Percentiles rank a stretch among this genome's conserved stretches.
These are phyloP conservation scores for Triplophysa tibetana DNA, from an alignment of 2,113 vertebrate species.

Conservation along the genomic window DNA sequence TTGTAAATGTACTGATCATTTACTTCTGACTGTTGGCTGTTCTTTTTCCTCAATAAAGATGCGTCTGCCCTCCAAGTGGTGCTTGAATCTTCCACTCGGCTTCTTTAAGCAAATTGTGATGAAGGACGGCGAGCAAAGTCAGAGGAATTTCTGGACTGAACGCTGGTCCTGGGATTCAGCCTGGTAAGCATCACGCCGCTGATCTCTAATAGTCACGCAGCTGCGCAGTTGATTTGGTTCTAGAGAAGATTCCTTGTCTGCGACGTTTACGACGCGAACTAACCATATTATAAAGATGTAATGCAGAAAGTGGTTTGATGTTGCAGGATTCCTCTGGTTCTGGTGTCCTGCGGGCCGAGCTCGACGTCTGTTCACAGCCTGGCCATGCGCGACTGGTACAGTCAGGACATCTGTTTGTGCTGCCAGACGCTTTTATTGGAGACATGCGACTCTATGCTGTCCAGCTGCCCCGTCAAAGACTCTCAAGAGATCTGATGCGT, in stretches of 20 bases:
- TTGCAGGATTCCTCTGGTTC: conserved; percentile 57
- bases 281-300: too few species aligned
- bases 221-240: too few species aligned
- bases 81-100: conserved; percentile 56
- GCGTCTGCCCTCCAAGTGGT: conserved; percentile 57
- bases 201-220: too few species aligned
- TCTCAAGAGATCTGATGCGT: conserved; percentile 46
- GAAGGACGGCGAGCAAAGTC: conserved; percentile 47
- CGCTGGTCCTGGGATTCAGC: conserved; percentile 57
- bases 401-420: conserved; percentile 54
- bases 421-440: conserved; percentile 51
- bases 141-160: conserved; percentile 56
- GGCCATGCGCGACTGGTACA: conserved; percentile 61
- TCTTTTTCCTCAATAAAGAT: conserved; percentile 36
- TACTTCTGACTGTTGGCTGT: not conserved
- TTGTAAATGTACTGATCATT: not conserved
- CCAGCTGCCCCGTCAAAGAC: not conserved
- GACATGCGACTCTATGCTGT: conserved; percentile 40
- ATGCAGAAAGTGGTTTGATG: not conserved
- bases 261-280: too few species aligned
- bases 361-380: conserved; percentile 21
- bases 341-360: conserved; percentile 12
- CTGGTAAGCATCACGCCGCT: conserved; percentile 39
- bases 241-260: too few species aligned
- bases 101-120: conserved; percentile 61